These are phyloP conservation scores for Sciurus niger DNA, from an alignment of 2,113 vertebrate species.

Conservation along the genomic window DNA sequence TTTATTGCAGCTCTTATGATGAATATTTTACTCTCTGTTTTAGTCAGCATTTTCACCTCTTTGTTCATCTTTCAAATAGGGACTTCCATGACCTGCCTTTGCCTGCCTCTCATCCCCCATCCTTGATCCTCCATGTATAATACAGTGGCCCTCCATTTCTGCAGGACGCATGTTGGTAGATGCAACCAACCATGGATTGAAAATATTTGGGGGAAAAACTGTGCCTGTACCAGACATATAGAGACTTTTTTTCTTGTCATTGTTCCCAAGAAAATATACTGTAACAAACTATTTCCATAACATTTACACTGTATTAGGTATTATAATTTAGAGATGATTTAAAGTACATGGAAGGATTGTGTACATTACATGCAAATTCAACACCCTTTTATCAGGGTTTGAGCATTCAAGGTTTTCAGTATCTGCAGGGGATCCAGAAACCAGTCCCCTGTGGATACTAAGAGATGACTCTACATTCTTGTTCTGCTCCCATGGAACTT, in stretches of 20 bases:
- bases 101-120: background rate
- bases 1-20: no score
- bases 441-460: background rate
- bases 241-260: background rate
- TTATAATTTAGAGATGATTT: background rate
- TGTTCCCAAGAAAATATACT: background rate
- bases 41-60: no score
- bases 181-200: background rate
- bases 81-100: background rate
- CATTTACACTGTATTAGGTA: background rate
- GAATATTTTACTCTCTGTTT: no score
- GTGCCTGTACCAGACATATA: background rate
- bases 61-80: background rate
- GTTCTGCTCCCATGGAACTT: background rate
- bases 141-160: accelerated
- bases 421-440: background rate
- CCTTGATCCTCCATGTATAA: background rate
- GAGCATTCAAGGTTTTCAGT: background rate
- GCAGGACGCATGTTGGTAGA: background rate
- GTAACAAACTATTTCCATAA: background rate
- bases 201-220: background rate
- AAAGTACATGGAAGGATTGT: no score
- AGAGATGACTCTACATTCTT: background rate
- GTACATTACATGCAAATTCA: background rate
- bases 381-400: background rate